Evolutionary conservation across 1,140 invertebrate genomes (phyloP).

Genomic region (Drosophila mojavensis): DNA sequence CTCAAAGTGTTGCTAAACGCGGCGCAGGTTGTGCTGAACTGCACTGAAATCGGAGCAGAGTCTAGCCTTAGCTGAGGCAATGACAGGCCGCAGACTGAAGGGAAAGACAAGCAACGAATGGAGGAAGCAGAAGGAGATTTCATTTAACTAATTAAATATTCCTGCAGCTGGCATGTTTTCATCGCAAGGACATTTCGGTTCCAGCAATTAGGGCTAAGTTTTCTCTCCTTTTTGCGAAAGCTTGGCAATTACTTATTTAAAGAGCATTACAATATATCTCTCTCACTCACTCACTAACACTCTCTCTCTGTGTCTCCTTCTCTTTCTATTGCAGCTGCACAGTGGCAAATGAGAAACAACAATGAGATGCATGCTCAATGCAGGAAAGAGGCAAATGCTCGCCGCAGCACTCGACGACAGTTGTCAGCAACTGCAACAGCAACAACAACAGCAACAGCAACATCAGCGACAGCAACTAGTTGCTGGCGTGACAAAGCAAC

Average conservation of each 20-base stretch:
- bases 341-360: constrained; percentile 78
- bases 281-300: constrained; percentile 8
- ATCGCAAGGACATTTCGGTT: background rate
- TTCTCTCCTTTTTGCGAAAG: background rate
- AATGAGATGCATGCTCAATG: constrained; percentile 85
- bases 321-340: constrained; percentile 45
- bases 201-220: constrained; percentile 7
- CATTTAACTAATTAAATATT: constrained; percentile 51
- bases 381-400: constrained; percentile 89
- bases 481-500: constrained; percentile 41
- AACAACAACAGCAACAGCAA: constrained; percentile 33
- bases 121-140: constrained; percentile 11
- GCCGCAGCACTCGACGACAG: constrained; percentile 29
- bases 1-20: background rate
- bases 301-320: constrained; percentile 3
- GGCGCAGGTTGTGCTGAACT: background rate
- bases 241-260: constrained; percentile 36
- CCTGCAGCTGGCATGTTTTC: constrained; percentile 19
- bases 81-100: no score
- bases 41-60: no score
- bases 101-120: no score
- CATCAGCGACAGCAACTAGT: constrained; percentile 50
- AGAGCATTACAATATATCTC: constrained; percentile 13
- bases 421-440: constrained; percentile 54
- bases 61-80: no score